Base-by-base conservation (phyloP, 2,888 invertebrate genomes). In the Diploptera punctata region DNA sequence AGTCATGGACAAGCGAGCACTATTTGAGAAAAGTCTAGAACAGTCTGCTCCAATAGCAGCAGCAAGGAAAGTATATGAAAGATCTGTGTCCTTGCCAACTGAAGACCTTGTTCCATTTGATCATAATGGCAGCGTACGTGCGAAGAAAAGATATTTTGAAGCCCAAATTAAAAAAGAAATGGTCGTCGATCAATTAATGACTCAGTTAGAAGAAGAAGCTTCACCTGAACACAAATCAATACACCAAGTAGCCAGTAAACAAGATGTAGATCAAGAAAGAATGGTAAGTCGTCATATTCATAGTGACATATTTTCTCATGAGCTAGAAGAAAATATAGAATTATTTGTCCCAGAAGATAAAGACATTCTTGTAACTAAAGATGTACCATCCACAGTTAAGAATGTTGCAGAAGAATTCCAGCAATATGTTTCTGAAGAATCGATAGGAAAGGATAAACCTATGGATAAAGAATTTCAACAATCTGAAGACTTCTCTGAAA, bases 151-250 rank as follows among this genome's bases (percentile, higher is more conserved):
- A 74, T 87, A 86, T 71, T 88, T 87, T 77, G 89, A 89, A 79
- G 86, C 87, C 76, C 87, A 88, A 77, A 87, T 89, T 71, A 86
- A 86, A 77, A 87, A 85, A 74, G 88, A 88, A 77, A 84, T 87
- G 81, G 84, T 85, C n/a, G 84, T 84, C 74, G 85, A 86, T 76
- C 84, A 86, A 76, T 77, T 85, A 5, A 83, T 83, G 78, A 81
- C 82, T 31, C 85, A 85, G 78, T 79, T 83, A 44, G 85, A 86
- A 78, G 81, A 81, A 76, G 84, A 84, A 78, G 83, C 84, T 73
- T 80, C 82, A 10, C 86, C 85, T 2, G 86, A 86, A 78, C 81
- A 83, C 71, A 86, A 86, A 80, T 80, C 83, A 5, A 76, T 80
- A 33, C 75, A 76, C 29, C 76, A 78, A 43, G 77, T 77, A 33